Base-by-base conservation (phyloP, 1,140 invertebrate genomes). In the Drosophila parabipectinata region DNA sequence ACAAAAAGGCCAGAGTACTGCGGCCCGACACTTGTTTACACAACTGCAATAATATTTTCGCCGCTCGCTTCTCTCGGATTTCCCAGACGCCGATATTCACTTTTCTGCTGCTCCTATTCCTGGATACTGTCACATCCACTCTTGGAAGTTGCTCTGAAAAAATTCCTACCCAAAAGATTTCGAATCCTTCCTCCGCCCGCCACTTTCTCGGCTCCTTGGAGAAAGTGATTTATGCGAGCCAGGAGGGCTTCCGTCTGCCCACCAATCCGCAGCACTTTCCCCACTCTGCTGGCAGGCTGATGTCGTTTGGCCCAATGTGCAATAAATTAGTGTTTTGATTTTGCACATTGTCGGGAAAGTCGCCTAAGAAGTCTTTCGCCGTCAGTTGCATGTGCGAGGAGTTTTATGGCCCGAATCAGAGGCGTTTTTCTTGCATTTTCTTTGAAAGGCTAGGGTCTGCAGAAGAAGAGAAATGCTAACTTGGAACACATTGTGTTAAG, bases 251-350 rank as follows among this genome's bases (percentile, higher is more conserved):
- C 10, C 34, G 26, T 28, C 26, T 28, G 26, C 10, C 10, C 32
- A n/a, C 34, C 9, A 37, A 37, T 3, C 10, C 34, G 10, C 34
- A 37, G 12, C 12, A 37, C 34, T 57, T 64, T 39, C 74, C 72
- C 52, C 44, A 73, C 45, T 74, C 48, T 30, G 57, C 41, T 61
- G 50, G 50, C 44, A 50, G 44, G 12, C 26, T 73, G 30, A 67
- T 62, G 74, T 87, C 81, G 77, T 81, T 87, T 81, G 76, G 78
- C 69, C 78, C 62, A 76, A 85, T 78, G 74, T 82, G 83, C 83
- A 88, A 88, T 87, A 87, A 87, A 87, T 87, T 87, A 87, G 56
- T 87, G 82, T 87, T 87, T 88, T 87, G 82, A 87, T 87, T 87
- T 88, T 88, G 73, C 75, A 74, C 78, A 87, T 66, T 83, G 71